A percentile compares a stretch with the other conserved stretches of the same genome.
Conservation (phyloP, 2,797 vertebrate species). For the Setipinna tenuifilis region DNA sequence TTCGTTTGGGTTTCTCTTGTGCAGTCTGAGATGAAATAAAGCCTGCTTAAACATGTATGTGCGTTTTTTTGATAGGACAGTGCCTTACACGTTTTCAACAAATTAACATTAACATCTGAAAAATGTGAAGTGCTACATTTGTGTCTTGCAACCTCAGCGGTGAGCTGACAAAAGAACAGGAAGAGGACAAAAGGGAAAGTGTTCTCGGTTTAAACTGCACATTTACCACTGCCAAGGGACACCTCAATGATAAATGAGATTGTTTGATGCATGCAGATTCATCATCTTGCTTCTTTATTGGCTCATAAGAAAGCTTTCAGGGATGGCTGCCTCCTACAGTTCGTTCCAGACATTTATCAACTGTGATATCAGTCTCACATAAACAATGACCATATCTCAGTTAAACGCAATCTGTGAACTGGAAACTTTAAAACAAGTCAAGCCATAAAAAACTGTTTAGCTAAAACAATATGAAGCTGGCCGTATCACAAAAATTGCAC, state of each 20-base stretch:
- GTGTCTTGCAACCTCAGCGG: neutral
- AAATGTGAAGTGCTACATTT: neutral
- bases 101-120: too few species aligned
- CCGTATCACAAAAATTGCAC: neutral
- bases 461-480: neutral
- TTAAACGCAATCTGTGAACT: neutral
- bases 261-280: neutral
- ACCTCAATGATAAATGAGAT: neutral
- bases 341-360: neutral
- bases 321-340: neutral
- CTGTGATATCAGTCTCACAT: neutral
- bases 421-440: neutral
- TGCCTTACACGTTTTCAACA: too few species aligned
- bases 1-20: neutral
- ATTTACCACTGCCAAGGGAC: neutral
- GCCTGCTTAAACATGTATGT: neutral
- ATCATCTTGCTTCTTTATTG: conserved; percentile 3
- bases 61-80: neutral
- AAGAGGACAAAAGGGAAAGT: neutral
- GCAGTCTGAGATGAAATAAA: too few species aligned
- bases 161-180: neutral
- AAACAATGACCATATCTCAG: neutral
- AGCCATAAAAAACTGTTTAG: neutral
- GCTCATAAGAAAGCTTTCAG: conserved; percentile 13
- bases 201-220: neutral